Evolutionary conservation across 1,140 invertebrate genomes (phyloP), one percentile per base, ranked within the genome.

Genomic region (Scaptomyza graminum): DNA sequence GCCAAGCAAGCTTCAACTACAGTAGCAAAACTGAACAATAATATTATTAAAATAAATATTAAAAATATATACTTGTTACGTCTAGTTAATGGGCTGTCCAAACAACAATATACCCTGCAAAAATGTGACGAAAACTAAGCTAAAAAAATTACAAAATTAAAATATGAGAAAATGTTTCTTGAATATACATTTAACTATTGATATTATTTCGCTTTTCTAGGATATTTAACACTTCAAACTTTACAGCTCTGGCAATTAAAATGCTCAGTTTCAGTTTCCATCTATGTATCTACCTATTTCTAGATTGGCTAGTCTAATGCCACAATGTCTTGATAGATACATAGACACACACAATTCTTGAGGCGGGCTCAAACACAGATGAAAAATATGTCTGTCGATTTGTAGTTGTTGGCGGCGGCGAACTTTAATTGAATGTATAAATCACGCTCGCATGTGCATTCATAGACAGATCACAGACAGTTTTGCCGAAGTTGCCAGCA

Each of bases 381-480:
- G 2, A 31, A 31, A 31, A 31, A 31, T 6, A 31, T 31, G 28
- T 31, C 1, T 31, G 28, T 34, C 44, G 63, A 55, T 55, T 61
- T 65, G 34, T 65, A 12, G 66, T 51, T 57, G 22, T 56, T 65
- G 78, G 71, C 71, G 78, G 71, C 71, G 61, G 61, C 56, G 55
- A 57, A 63, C 70, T 70, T 56, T 85, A 87, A 85, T 87, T 87
- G 82, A 87, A 85, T 85, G 56, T 74, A 85, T 85, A 85, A 85
- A 85, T 85, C 82, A 79, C 8, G 31, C 7, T 8, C 9, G 31
- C 80, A 31, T 75, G 82, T 87, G 82, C 82, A 87, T 78, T 85
- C 82, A 78, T 72, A 74, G 83, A 74, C 71, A 74, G 71, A 74
- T 67, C 70, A 68, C 70, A 74, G 71, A 63, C 71, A 74, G 65